phyloP scores from a whole-genome alignment of 2,888 invertebrate genomes.

The Lissocephala sabroskyi region DNA sequence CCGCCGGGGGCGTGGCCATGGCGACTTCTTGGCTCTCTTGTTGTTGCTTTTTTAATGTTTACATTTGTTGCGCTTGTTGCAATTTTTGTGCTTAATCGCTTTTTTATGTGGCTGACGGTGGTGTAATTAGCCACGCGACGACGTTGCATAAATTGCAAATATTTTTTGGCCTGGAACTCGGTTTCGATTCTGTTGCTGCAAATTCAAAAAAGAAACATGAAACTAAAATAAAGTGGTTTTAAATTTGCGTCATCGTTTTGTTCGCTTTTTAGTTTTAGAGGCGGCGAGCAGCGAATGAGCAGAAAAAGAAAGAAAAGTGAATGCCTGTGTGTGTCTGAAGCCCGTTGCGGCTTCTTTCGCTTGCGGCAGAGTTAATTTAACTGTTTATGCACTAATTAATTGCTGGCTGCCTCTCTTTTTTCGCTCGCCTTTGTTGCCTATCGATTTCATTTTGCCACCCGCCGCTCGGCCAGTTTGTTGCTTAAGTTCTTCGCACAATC shows the following conservation, averaged over 20 bases:
- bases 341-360: constrained; percentile 18
- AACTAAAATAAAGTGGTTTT: too few relatives aligned
- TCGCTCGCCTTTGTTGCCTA: constrained; percentile 5
- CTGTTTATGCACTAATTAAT: constrained; percentile 70
- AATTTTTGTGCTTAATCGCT: constrained; percentile 1
- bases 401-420: constrained; percentile 31
- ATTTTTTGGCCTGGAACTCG: constrained; percentile 18
- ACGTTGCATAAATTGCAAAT: constrained; percentile 40
- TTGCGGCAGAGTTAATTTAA: constrained; percentile 63
- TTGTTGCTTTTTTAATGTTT: constrained; percentile 30
- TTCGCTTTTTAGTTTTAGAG: too few relatives aligned
- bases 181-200: constrained; percentile 20
- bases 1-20: constrained; percentile 26
- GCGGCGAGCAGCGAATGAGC: too few relatives aligned
- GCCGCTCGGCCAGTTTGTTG: constrained; percentile 47
- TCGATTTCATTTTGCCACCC: constrained; percentile 5
- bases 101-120: constrained; percentile 12
- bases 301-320: constrained; percentile 43
- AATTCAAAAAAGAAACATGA: constrained; percentile 14
- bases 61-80: constrained; percentile 17
- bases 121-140: constrained; percentile 27
- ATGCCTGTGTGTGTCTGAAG: constrained; percentile 36
- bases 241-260: too few relatives aligned
- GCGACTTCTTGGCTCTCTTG: constrained; percentile 34
- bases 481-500: constrained; percentile 47